These are phyloP conservation scores for Stenopsyche tienmushanensis DNA, from an alignment of 1,140 invertebrate species.

Conservation along the genomic window DNA sequence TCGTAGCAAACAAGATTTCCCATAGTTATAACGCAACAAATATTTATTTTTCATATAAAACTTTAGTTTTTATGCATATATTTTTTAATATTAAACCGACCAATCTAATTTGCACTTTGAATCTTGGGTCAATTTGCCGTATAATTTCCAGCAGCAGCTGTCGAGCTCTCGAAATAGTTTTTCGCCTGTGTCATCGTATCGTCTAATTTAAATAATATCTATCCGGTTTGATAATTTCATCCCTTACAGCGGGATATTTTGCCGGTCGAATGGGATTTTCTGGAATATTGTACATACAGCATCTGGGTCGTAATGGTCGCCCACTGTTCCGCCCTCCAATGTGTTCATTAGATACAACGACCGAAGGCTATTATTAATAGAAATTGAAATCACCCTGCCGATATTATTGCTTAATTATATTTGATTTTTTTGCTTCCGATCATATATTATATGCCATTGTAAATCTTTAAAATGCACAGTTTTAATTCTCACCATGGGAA, in stretches of 20 bases:
- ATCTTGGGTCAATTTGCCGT: too few species aligned
- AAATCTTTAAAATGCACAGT: too few species aligned
- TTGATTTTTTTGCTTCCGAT: too few species aligned
- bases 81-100: too few species aligned
- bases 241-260: not conserved
- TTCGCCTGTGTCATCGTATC: not conserved
- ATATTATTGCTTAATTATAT: not conserved
- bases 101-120: too few species aligned
- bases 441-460: too few species aligned
- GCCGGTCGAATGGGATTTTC: not conserved
- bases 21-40: too few species aligned
- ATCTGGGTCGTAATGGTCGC: not conserved
- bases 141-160: too few species aligned
- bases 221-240: not conserved
- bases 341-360: conserved; percentile 2
- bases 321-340: not conserved
- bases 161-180: not conserved
- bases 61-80: too few species aligned
- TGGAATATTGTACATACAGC: not conserved
- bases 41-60: too few species aligned
- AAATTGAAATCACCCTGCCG: not conserved
- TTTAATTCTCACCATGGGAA: too few species aligned
- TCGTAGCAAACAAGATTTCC: too few species aligned
- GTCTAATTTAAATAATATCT: conserved; percentile 9
- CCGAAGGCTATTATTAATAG: not conserved